These are phyloP conservation scores for Cotesia glomerata DNA, from an alignment of 1,140 invertebrate species.

Conservation along the genomic window DNA sequence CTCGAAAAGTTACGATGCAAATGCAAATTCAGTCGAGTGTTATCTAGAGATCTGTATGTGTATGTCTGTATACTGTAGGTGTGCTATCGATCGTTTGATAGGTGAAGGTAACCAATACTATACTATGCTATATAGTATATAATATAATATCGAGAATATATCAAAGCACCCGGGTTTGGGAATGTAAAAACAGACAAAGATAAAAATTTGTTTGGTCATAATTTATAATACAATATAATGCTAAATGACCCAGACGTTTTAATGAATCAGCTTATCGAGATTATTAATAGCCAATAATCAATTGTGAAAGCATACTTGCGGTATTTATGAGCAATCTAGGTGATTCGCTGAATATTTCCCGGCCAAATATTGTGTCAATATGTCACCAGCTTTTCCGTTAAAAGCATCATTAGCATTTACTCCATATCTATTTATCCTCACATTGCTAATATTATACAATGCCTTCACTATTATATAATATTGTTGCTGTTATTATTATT, in stretches of 20 bases:
- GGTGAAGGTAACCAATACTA: not conserved
- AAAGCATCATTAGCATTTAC: not conserved
- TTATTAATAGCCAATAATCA: slow-evolving; percentile 50
- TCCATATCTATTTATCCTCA: too few species aligned
- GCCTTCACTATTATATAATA: too few species aligned
- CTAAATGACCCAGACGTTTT: slow-evolving; percentile 32
- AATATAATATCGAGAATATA: not conserved
- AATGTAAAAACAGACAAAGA: slow-evolving; percentile 13
- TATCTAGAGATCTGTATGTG: slow-evolving; percentile 25
- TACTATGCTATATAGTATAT: too few species aligned
- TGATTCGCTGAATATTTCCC: not conserved
- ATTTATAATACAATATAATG: slow-evolving; percentile 29
- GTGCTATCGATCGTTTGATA: slow-evolving; percentile 28
- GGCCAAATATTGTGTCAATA: not conserved
- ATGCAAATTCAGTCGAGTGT: slow-evolving; percentile 29
- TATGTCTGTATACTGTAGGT: too few species aligned
- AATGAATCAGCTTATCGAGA: slow-evolving; percentile 41
- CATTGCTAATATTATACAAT: too few species aligned
- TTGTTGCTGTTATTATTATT: too few species aligned
- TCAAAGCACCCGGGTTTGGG: not conserved
- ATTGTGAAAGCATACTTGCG: slow-evolving; percentile 33
- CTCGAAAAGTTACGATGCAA: slow-evolving; percentile 32
- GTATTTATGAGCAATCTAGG: not conserved
- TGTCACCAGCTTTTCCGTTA: not conserved
- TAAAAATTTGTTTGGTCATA: slow-evolving; percentile 10